phyloP scores from a whole-genome alignment of 2,113 vertebrate species.

The cat (Felis catus) region DNA sequence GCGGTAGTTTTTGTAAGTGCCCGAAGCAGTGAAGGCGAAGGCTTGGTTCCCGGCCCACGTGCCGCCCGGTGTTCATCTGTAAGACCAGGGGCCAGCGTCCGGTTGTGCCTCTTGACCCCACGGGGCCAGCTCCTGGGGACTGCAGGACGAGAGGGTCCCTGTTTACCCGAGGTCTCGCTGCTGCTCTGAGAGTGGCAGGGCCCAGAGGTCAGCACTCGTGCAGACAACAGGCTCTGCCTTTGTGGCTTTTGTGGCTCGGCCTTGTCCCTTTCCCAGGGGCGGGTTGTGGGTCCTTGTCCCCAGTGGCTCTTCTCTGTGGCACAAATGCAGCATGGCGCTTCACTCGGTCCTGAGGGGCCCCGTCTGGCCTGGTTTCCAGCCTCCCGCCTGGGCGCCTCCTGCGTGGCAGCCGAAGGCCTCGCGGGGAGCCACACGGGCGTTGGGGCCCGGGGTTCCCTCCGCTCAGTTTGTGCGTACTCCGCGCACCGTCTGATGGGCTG shows the following conservation, averaged over 20 bases:
- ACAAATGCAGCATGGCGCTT: neutral
- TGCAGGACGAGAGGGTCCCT: rapidly evolving
- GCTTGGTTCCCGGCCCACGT: neutral
- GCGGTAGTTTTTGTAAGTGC: neutral
- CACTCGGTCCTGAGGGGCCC: neutral
- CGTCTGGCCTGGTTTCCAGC: neutral
- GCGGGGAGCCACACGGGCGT: rapidly evolving
- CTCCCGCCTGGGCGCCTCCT: rapidly evolving
- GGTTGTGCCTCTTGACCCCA: neutral
- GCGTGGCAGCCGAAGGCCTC: neutral
- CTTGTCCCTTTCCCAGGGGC: neutral
- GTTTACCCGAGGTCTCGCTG: rapidly evolving
- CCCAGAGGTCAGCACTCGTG: neutral
- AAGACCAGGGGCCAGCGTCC: no score
- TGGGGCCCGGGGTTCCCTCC: neutral
- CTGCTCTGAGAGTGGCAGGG: no score
- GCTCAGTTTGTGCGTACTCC: neutral
- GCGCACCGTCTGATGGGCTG: neutral
- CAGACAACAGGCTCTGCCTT: no score
- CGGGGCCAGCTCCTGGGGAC: neutral
- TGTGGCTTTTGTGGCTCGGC: neutral
- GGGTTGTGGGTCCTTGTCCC: neutral
- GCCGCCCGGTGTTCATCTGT: neutral
- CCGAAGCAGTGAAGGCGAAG: neutral
- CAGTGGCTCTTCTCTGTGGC: neutral